phyloP scores from a whole-genome alignment of 2,888 invertebrate species.

The Hipparchia sbordonii region DNA sequence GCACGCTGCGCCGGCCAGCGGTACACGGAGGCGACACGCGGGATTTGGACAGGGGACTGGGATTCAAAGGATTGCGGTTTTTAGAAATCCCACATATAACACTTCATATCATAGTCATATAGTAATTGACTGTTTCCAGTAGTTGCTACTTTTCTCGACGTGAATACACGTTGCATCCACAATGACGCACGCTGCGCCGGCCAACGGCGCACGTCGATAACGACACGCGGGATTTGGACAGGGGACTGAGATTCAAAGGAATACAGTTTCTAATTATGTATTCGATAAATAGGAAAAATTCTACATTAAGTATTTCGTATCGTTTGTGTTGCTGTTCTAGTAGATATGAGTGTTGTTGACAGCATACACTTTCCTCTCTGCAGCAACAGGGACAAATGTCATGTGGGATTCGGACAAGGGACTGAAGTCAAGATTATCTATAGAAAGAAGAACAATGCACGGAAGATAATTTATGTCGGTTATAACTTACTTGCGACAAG shows the following conservation, averaged over 20 bases:
- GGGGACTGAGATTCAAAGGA: conserved; percentile 32
- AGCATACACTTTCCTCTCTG: too few relatives aligned
- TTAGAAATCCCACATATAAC: background rate
- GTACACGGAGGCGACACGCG: conserved; percentile 37
- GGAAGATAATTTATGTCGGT: background rate
- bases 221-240: conserved; percentile 42
- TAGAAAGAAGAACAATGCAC: too few relatives aligned
- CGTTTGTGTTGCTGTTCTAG: conserved; percentile 34
- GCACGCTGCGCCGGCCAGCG: conserved; percentile 36
- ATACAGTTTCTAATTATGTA: background rate
- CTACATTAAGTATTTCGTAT: conserved; percentile 32
- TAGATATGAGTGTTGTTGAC: conserved; percentile 11
- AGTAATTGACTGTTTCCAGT: too few relatives aligned
- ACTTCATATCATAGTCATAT: conserved; percentile 29
- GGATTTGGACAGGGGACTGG: conserved; percentile 42
- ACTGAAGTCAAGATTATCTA: conserved; percentile 24
- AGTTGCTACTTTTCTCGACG: conserved; percentile 41
- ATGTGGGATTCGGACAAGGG: conserved; percentile 41
- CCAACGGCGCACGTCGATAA: conserved; percentile 32
- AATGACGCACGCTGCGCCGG: conserved; percentile 35
- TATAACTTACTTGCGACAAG: conserved; percentile 45
- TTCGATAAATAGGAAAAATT: background rate
- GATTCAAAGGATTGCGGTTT: background rate
- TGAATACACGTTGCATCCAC: conserved; percentile 59
- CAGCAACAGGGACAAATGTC: conserved; percentile 30